Percentiles rank a stretch among this genome's conserved stretches.
Evolutionary conservation across 35 echinoderm and acorn worm genomes (phyloP).

Genomic region (Hemicentrotus pulcherrimus): DNA sequence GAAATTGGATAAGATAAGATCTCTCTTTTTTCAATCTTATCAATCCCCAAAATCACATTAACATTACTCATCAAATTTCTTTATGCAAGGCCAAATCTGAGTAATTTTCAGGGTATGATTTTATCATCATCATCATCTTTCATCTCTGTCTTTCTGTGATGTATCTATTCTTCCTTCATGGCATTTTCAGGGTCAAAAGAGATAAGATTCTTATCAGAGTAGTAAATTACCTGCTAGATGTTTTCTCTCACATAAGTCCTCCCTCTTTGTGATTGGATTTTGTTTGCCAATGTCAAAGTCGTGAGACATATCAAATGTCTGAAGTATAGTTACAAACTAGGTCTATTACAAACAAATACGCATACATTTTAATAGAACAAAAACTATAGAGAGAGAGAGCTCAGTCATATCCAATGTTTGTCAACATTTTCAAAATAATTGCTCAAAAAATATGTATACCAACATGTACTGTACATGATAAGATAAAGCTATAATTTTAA

Average conservation of each 20-base stretch:
- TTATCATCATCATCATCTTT: slow-evolving; percentile 6
- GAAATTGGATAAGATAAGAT: slow-evolving; percentile 5
- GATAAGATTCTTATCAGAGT: background rate
- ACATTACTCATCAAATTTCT: background rate
- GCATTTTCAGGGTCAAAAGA: slow-evolving; percentile 17
- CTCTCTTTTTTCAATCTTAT: background rate
- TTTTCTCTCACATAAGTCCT: background rate
- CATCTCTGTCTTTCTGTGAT: background rate
- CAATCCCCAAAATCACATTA: background rate
- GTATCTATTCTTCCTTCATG: background rate
- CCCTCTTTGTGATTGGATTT: background rate
- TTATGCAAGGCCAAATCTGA: background rate
- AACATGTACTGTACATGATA: too few relatives aligned
- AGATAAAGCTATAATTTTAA: too few relatives aligned
- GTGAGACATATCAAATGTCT: background rate
- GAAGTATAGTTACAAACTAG: background rate
- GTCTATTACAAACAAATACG: too few relatives aligned
- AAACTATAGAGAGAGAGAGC: background rate
- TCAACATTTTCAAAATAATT: too few relatives aligned
- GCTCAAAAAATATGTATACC: too few relatives aligned
- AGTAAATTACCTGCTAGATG: background rate
- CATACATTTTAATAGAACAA: background rate
- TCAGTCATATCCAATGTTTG: too few relatives aligned
- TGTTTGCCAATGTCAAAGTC: background rate
- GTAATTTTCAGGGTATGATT: slow-evolving; percentile 11